Conservation (phyloP, 37 sponge, comb jelly and placozoan genomes). For the Agelas oroides region DNA sequence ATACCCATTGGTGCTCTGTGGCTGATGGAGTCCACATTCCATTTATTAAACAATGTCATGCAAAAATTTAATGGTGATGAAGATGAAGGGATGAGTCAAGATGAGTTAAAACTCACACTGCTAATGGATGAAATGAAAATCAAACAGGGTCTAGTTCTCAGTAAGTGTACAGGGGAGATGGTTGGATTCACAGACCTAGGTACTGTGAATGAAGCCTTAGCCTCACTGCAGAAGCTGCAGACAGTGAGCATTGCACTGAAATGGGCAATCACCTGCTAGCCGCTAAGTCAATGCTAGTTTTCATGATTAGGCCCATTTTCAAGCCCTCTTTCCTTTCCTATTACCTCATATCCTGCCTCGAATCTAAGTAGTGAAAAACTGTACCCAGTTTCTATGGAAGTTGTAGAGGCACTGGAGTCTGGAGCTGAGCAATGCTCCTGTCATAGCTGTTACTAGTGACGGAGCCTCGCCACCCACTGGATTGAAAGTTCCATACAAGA, state of each 20-base stretch:
- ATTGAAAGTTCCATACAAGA: background rate
- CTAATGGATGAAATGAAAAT: slow-evolving; percentile 13
- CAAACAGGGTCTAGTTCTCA: slow-evolving; percentile 2
- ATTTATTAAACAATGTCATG: background rate
- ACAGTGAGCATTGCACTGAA: background rate
- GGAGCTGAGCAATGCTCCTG: slow-evolving; percentile 5
- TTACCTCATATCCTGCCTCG: background rate
- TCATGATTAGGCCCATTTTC: slow-evolving; percentile 22
- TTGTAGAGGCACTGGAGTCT: slow-evolving; percentile 20
- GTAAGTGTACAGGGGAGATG: slow-evolving; percentile 1
- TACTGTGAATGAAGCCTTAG: background rate
- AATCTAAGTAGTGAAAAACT: background rate
- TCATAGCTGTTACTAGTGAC: slow-evolving; percentile 1
- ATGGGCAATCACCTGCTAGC: background rate
- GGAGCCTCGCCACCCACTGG: background rate
- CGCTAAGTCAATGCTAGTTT: slow-evolving; percentile 4
- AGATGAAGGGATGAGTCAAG: background rate
- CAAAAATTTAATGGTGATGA: too few species aligned
- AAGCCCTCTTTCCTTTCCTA: slow-evolving; percentile 5
- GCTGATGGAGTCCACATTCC: background rate
- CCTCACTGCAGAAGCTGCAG: background rate
- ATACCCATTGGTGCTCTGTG: background rate
- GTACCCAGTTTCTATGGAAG: slow-evolving; percentile 15
- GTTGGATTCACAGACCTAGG: slow-evolving; percentile 10
- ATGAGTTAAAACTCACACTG: background rate